Evolutionary conservation across 2,888 invertebrate species (phyloP).

Genomic region (Oligia strigilis): DNA sequence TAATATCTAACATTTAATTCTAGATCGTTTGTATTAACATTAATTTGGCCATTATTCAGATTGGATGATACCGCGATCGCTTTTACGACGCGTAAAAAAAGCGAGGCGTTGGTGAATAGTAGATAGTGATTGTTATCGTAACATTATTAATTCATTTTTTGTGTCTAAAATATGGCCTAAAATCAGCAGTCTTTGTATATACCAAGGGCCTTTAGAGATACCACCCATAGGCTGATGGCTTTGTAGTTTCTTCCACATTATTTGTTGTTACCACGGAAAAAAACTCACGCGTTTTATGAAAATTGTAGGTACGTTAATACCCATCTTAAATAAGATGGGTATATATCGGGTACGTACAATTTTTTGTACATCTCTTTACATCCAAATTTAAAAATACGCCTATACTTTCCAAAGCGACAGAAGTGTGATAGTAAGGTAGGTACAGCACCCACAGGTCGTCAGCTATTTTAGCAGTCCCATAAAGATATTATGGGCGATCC

Average conservation of each 20-base stretch:
- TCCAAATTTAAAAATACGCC: not conserved
- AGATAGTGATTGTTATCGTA: conserved; percentile 19
- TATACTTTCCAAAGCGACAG: not conserved
- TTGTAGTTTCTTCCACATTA: no score
- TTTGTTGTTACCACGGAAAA: no score
- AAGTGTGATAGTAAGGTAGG: not conserved
- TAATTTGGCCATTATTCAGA: conserved; percentile 45
- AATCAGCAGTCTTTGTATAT: not conserved
- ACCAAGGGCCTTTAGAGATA: not conserved
- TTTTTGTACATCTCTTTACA: no score
- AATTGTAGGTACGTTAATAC: no score
- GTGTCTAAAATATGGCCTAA: not conserved
- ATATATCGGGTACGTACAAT: no score
- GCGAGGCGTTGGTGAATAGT: conserved; percentile 17
- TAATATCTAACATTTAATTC: conserved; percentile 28
- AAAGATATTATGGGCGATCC: not conserved
- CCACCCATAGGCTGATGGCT: not conserved
- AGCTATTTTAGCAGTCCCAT: not conserved
- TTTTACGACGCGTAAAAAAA: conserved; percentile 27
- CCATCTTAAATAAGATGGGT: no score
- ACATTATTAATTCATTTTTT: conserved; percentile 23
- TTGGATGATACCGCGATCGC: conserved; percentile 26
- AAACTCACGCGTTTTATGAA: no score
- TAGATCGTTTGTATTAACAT: conserved; percentile 44
- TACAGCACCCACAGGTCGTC: not conserved